phyloP scores from a whole-genome alignment of 1,140 invertebrate genomes.

The Gyrodactylus salaris region DNA sequence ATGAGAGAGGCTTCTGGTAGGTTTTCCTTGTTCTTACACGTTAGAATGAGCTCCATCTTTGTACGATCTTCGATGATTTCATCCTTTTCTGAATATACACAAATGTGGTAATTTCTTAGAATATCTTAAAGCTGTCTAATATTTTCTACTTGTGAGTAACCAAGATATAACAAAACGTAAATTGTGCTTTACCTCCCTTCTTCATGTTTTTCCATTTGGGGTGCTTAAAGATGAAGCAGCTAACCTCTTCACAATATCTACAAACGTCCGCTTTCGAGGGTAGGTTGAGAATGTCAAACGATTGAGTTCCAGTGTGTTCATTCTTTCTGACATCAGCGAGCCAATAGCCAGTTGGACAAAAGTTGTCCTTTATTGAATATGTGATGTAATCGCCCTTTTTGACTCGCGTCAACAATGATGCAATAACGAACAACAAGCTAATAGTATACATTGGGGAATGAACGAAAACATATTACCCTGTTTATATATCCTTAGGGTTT shows the following conservation, averaged over 20 bases:
- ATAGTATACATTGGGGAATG: too few relatives aligned
- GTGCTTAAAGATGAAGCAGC: background rate
- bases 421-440: too few relatives aligned
- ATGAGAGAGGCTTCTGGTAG: background rate
- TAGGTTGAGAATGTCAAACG: background rate
- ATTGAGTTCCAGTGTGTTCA: background rate
- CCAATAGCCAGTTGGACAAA: background rate
- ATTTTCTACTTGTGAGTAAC: too few relatives aligned
- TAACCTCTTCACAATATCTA: background rate
- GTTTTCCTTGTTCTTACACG: background rate
- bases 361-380: background rate
- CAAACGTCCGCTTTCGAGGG: background rate
- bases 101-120: too few relatives aligned
- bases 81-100: background rate
- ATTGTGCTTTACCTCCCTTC: background rate
- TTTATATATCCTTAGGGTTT: too few relatives aligned
- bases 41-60: background rate
- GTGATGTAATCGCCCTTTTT: background rate
- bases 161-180: too few relatives aligned
- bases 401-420: too few relatives aligned
- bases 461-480: too few relatives aligned
- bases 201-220: background rate
- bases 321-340: background rate
- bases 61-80: background rate
- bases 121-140: too few relatives aligned